Base-by-base conservation (phyloP, 1,140 invertebrate species). In the Atta texana region DNA sequence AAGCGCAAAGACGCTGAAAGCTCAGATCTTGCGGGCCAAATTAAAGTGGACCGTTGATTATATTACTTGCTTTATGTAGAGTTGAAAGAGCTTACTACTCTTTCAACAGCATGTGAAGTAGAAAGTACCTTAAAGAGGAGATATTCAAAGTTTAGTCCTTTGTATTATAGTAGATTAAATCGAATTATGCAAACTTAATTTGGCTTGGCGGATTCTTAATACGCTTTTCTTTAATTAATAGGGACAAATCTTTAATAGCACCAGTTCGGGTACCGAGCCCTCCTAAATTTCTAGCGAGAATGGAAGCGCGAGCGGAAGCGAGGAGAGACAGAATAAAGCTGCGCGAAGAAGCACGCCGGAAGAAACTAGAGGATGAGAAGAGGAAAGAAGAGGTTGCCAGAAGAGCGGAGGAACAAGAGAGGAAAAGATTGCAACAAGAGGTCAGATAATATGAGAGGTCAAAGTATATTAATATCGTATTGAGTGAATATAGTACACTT, bases 301-400 rank as follows among this genome's bases (percentile, higher is more conserved):
- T 94, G 93, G 92, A 94, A 86, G 93, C 90, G 7, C 88, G 94
- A 12, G 92, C 92, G 10, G 89, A 92, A 71, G 92, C 85, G 0
- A 88, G 93, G 72, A 91, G 78, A 24, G 84, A 93, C 84, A 72
- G 92, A 87, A 59, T 93, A 39, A 91, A 81, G 59, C 68, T 87
- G n/a, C 81, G 89, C 3, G 88, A 93, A 66, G 92, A 93, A 72
- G 85, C 80, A 34, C 91, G 92, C n/a, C 85, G 74, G 24, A 90
- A 86, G n/a, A 92, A 87, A 76, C 39, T 91, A 5, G 91, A 93
- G 31, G 92, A 94, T 18, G 80, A 93, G 44, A 91, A 76, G 64
- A 85, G 51, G 39, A 84, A 64, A 39, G 91, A 93, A 68, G 92
- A 94, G 76, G 66, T 59, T 0, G 72, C 55, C 14, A 90, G 84